phyloP scores from a whole-genome alignment of 2,888 invertebrate genomes.

The Linyphia triangularis region DNA sequence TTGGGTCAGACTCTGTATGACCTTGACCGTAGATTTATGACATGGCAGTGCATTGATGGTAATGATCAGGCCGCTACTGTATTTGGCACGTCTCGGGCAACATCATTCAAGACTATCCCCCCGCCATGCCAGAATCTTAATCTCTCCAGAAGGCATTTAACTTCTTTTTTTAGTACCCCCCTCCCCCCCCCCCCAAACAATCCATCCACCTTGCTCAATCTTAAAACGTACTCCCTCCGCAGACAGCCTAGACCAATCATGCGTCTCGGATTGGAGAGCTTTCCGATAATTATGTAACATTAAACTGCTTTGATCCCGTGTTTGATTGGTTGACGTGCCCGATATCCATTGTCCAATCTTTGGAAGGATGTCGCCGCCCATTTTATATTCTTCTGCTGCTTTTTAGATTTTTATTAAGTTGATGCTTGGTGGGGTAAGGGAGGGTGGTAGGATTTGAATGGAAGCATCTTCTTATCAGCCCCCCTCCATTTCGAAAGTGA shows the following conservation, averaged over 20 bases:
- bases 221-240: slow-evolving; percentile 60
- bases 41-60: slow-evolving; percentile 67
- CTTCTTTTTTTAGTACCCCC: slow-evolving; percentile 20
- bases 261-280: slow-evolving; percentile 31
- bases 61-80: slow-evolving; percentile 75
- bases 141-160: background rate
- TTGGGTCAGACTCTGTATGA: slow-evolving; percentile 72
- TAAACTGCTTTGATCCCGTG: slow-evolving; percentile 56
- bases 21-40: slow-evolving; percentile 74
- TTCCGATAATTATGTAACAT: slow-evolving; percentile 74
- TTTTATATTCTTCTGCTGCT: slow-evolving; percentile 51
- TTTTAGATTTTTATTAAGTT: too few species aligned
- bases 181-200: background rate
- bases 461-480: slow-evolving; percentile 55
- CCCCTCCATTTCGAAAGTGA: slow-evolving; percentile 16
- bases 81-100: slow-evolving; percentile 65
- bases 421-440: slow-evolving; percentile 1
- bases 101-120: slow-evolving; percentile 30
- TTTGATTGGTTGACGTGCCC: slow-evolving; percentile 58
- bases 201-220: slow-evolving; percentile 47
- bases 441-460: background rate
- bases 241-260: slow-evolving; percentile 62
- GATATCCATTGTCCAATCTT: slow-evolving; percentile 74
- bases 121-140: slow-evolving; percentile 44
- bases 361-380: slow-evolving; percentile 56